Conservation (phyloP, 23 tunicate genomes). For the Halocynthia aurantium region DNA sequence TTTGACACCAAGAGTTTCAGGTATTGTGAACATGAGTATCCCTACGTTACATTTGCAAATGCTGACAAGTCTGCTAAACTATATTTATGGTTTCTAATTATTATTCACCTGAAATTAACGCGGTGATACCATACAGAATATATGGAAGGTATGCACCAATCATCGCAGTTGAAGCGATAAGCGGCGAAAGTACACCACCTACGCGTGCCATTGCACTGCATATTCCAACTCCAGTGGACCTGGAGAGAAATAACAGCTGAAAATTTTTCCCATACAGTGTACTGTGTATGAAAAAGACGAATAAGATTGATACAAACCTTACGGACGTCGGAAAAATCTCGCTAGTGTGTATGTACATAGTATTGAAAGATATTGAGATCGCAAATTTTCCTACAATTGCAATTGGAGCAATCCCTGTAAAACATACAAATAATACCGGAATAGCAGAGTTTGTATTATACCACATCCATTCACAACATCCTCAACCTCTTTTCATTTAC, state of each 20-base stretch:
- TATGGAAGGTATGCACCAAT: conserved; percentile 20
- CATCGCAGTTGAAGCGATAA: conserved; percentile 29
- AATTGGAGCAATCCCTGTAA: not conserved
- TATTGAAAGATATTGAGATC: conserved; percentile 27
- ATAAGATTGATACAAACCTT: conserved; percentile 24
- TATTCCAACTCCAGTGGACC: conserved; percentile 20
- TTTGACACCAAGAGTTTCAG: conserved; percentile 15
- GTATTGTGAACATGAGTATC: not conserved
- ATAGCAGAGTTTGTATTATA: too few relatives aligned
- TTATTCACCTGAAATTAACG: conserved; percentile 32
- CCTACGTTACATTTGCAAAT: not conserved
- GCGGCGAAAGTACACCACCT: conserved; percentile 49
- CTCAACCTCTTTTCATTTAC: conserved; percentile 6
- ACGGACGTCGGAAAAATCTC: conserved; percentile 48
- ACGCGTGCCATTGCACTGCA: conserved; percentile 46
- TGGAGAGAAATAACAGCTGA: conserved; percentile 1
- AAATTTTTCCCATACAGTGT: not conserved
- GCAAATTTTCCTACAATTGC: conserved; percentile 44
- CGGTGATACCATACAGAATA: conserved; percentile 22
- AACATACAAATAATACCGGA: too few relatives aligned
- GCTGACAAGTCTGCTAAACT: too few relatives aligned
- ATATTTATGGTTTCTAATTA: not conserved
- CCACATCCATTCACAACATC: not conserved
- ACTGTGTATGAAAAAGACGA: not conserved
- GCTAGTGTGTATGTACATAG: conserved; percentile 42